Evolutionary conservation across 1,140 invertebrate species (phyloP), one percentile per base, ranked within the genome.

Genomic region (Rhyacophila brunnea): DNA sequence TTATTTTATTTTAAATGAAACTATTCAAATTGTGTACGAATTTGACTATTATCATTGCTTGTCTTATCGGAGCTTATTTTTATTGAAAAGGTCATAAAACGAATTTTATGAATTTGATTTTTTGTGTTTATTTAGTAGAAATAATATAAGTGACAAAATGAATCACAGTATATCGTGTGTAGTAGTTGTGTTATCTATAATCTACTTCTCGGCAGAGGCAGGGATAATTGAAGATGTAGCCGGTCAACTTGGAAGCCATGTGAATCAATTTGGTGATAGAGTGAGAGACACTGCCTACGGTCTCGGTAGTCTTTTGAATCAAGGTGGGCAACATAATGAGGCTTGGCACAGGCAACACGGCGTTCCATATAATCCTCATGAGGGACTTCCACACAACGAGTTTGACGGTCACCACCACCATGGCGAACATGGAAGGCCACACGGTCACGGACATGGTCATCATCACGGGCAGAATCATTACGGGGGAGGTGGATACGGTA

Each of bases 161-260:
- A 28, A 28, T 28, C 23, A 28, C 23, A 28, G 23, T 28, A 28
- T 28, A 5, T 28, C 23, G 9, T 28, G 23, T 28, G 9, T 28
- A 5, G 23, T 17, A 10, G 36, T 35, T 35, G 50, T 35, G 40
- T 15, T 34, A 34, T 9, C 23, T 44, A n/a, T 45, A 28, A 28
- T 35, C 18, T 15, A 14, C 42, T 45, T 54, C 6, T 20, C 18
- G 36, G 35, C 17, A 1, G 28, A 57, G 1, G 55, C 55, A 1
- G 55, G 55, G 6, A 20, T 57, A 14, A 49, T 57, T 28, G 55
- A 57, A 7, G 46, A 57, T 18, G 49, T 57, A 10, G 46, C 55
- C 3, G 35, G 38, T 1, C 55, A 49, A 5, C 38, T 57, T 7
- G 55, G 38, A 40, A 46, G 55, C 14, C 40, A 34, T 20, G 55